A percentile compares a stretch with the other conserved stretches of the same genome.
Conservation (phyloP, 1,140 invertebrate species). For the Caenorhabditis brenneri region DNA sequence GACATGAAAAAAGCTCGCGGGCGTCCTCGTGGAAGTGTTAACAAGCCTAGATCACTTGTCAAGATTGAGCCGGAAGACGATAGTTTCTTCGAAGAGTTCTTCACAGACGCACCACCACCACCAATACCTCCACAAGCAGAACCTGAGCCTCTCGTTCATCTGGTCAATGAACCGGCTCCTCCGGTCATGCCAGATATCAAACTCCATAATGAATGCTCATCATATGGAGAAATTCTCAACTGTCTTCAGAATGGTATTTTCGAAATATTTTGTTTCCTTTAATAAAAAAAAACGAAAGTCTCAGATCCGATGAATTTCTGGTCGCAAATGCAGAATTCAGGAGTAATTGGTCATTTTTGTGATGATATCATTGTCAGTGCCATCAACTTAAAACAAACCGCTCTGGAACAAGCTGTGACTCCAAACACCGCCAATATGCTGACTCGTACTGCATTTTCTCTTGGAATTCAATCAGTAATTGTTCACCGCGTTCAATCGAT, state of each 20-base stretch:
- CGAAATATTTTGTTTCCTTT: not conserved
- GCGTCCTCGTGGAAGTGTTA: conserved; percentile 18
- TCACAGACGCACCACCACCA: not conserved
- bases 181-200: too few relatives aligned
- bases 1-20: conserved; percentile 13
- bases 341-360: conserved; percentile 12
- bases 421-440: not conserved
- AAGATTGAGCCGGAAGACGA: not conserved
- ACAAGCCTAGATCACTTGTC: not conserved
- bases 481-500: conserved; percentile 24
- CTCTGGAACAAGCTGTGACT: not conserved
- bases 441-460: not conserved
- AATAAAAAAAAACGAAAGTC: not conserved
- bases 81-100: conserved; percentile 21
- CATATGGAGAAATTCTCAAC: not conserved
- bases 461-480: conserved; percentile 18
- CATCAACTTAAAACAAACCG: not conserved
- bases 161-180: too few relatives aligned
- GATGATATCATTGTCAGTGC: conserved; percentile 28
- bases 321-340: conserved; percentile 11
- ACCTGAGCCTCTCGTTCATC: not conserved
- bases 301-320: conserved; percentile 17
- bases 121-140: not conserved
- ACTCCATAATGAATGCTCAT: not conserved
- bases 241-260: not conserved